Evolutionary conservation across 2,888 invertebrate genomes (phyloP), one percentile per base, ranked within the genome.

Genomic region (Parasteatoda lunata): DNA sequence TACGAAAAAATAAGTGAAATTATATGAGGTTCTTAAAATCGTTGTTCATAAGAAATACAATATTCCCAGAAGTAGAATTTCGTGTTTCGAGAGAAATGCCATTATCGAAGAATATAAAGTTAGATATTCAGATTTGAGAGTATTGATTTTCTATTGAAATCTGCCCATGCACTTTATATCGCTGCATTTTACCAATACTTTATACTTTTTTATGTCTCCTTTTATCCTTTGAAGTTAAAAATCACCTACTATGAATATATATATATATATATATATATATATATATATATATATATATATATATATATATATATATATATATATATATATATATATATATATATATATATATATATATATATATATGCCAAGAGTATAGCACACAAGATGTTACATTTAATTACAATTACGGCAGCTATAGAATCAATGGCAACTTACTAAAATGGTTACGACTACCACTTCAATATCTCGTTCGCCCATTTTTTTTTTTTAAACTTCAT

Each of bases 91-190:
- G 51, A 65, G 70, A 66, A 73, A 80, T 80, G 72, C 8, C 9
- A 65, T 51, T 66, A 72, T 80, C 72, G 80, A 80, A 65, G 49
- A 48, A 70, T 47, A 48, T 80, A 66, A 80, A 66, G 45, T 72
- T 48, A 80, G 52, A 72, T 80, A 70, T 70, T 65, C 65, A 73
- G 72, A 73, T 73, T 72, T 80, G 51, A 51, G 72, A 80, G 68
- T 54, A 59, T 59, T 59, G 59, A 59, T 59, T 7, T 59, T n/a
- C 59, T 59, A 13, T 59, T 59, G 59, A 13, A 59, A 59, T 9
- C 9, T 9, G 8, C 9, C n/a, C 59, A 59, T 59, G n/a, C 59
- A 11, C n/a, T 59, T 59, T n/a, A 59, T 59, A 13, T 59, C 59
- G n/a, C 59, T 59, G 30, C 30, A 30, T 30, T 30, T 30, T 30